Percentiles rank a stretch among this genome's conserved stretches.
Conservation (phyloP, 2,797 vertebrate genomes). For the Xenentodon cancila region DNA sequence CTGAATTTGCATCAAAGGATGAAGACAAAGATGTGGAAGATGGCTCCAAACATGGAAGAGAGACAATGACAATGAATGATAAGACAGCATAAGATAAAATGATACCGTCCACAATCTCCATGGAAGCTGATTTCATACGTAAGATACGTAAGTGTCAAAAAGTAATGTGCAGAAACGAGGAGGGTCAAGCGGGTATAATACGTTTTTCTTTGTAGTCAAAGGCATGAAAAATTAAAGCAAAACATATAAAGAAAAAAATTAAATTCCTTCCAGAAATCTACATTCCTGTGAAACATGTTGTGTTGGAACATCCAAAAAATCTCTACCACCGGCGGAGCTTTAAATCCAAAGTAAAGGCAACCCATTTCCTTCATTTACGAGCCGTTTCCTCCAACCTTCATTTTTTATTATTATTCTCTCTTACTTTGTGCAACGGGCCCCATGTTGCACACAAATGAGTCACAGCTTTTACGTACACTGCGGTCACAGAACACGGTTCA, state of each 20-base stretch:
- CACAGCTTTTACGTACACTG: constrained; percentile 5
- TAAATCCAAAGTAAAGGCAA: constrained; percentile 12
- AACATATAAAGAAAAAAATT: neutral
- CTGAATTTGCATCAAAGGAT: constrained; percentile 31
- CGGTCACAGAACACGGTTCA: constrained; percentile 2
- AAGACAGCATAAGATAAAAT: constrained; percentile 12
- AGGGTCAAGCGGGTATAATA: neutral
- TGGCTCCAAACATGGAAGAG: constrained; percentile 18
- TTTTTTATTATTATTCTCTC: neutral
- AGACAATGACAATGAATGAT: constrained; percentile 1
- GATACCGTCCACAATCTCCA: constrained; percentile 31
- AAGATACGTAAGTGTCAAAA: constrained; percentile 8
- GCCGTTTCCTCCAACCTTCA: neutral
- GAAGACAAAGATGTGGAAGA: constrained; percentile 18
- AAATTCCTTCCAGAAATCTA: neutral
- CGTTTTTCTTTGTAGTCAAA: neutral
- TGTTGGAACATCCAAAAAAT: constrained; percentile 14
- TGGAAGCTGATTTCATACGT: constrained; percentile 24
- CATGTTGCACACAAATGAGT: neutral
- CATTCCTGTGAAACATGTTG: neutral
- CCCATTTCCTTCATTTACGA: constrained; percentile 1
- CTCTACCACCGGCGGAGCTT: neutral
- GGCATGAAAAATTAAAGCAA: neutral
- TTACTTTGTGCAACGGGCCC: constrained; percentile 10
- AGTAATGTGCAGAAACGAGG: neutral